A percentile compares a stretch with the other conserved stretches of the same genome.
Evolutionary conservation across 1,140 invertebrate genomes (phyloP).

Genomic region (Euborellia annulipes): DNA sequence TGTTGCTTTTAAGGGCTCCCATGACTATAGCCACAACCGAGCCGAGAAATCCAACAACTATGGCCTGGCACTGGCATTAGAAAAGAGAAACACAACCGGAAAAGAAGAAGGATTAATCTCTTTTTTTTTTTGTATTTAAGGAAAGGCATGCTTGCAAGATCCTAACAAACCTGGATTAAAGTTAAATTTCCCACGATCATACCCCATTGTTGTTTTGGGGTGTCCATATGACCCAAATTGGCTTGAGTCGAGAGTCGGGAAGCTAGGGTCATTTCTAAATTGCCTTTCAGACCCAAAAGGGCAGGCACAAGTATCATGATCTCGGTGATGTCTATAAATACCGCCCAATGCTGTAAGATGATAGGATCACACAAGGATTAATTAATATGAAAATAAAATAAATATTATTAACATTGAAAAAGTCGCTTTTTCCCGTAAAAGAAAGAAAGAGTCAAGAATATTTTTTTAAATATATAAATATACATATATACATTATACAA

Average conservation of each 20-base stretch:
- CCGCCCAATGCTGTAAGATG: constrained; percentile 66
- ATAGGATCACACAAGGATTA: no score
- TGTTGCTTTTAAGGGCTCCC: constrained; percentile 63
- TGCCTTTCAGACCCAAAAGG: constrained; percentile 86
- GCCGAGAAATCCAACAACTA: constrained; percentile 81
- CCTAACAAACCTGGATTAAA: constrained; percentile 60
- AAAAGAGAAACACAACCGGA: constrained; percentile 10
- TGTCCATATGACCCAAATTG: constrained; percentile 66
- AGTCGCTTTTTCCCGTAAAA: no score
- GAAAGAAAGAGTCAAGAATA: no score
- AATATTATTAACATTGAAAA: no score
- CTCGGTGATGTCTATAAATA: constrained; percentile 73
- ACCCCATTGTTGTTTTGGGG: constrained; percentile 43
- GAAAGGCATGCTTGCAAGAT: neutral
- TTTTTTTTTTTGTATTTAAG: no score
- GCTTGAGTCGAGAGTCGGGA: constrained; percentile 82
- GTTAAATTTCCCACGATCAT: constrained; percentile 76
- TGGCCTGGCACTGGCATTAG: constrained; percentile 68
- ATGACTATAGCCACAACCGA: constrained; percentile 71
- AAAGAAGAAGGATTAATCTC: neutral
- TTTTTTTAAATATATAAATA: no score
- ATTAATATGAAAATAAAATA: no score
- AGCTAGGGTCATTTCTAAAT: constrained; percentile 94
- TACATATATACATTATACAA: no score
- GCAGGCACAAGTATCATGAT: constrained; percentile 94